Percentiles rank a stretch among this genome's conserved stretches.
Conservation (phyloP, 1,140 invertebrate genomes). For the Meloidogyne hapla region DNA sequence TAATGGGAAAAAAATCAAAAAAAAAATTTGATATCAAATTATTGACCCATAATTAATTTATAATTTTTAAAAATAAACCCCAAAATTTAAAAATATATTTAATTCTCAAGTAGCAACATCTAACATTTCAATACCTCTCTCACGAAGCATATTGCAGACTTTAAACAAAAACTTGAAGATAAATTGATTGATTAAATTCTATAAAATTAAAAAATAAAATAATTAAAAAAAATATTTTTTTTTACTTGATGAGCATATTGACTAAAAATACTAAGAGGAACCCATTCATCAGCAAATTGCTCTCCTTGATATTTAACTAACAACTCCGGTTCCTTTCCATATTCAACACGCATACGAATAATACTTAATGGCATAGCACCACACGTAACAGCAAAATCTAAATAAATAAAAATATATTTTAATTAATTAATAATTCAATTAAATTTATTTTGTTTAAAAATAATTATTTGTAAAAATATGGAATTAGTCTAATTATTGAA, state of each 20-base stretch:
- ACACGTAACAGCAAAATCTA: background rate
- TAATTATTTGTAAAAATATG: too few relatives aligned
- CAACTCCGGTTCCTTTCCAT: background rate
- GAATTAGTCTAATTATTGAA: too few relatives aligned
- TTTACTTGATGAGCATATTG: slow-evolving; percentile 1
- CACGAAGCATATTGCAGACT: background rate
- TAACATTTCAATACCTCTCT: background rate
- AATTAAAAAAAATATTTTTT: background rate
- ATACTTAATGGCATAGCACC: background rate
- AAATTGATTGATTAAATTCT: background rate
- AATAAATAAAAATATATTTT: background rate
- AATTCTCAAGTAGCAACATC: background rate
- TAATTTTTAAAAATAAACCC: background rate
- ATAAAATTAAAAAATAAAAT: background rate
- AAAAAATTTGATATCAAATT: too few relatives aligned
- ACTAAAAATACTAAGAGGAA: background rate
- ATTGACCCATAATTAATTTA: too few relatives aligned
- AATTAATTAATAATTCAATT: too few relatives aligned
- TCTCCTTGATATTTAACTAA: background rate
- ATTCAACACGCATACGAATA: background rate
- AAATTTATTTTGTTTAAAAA: too few relatives aligned
- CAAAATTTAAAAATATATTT: background rate
- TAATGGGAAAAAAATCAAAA: too few relatives aligned
- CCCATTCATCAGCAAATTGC: background rate
- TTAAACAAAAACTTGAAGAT: slow-evolving; percentile 2